Percentiles rank a stretch among this genome's conserved stretches.
Evolutionary conservation across 2,888 invertebrate genomes (phyloP).

Genomic region (Nysson spinosus): DNA sequence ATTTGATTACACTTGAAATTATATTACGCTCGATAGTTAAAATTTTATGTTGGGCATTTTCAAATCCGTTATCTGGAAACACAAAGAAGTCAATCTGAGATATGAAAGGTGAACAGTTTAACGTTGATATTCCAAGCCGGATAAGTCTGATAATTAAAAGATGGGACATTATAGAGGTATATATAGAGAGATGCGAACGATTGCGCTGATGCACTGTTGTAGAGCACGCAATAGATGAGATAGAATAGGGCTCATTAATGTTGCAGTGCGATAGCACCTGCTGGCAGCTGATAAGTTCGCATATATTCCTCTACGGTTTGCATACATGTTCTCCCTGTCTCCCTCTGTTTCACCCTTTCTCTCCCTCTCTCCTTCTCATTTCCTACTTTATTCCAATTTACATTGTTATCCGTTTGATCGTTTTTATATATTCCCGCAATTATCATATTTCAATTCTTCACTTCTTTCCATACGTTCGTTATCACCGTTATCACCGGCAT

Average conservation of each 20-base stretch:
- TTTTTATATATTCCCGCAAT: background rate
- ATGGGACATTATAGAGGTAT: slow-evolving; percentile 7
- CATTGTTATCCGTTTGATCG: background rate
- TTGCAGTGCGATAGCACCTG: slow-evolving; percentile 58
- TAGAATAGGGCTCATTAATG: slow-evolving; percentile 65
- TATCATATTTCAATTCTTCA: background rate
- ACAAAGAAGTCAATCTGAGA: no score
- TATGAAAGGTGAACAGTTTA: slow-evolving; percentile 40
- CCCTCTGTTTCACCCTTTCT: background rate
- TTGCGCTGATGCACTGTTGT: slow-evolving; percentile 30
- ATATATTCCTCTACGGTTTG: slow-evolving; percentile 23
- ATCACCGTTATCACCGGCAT: background rate
- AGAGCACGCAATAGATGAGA: slow-evolving; percentile 55
- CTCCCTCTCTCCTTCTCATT: slow-evolving; percentile 9
- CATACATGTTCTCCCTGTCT: slow-evolving; percentile 1
- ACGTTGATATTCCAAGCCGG: slow-evolving; percentile 27
- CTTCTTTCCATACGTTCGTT: background rate
- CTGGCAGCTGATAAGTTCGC: slow-evolving; percentile 57
- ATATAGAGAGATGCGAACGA: slow-evolving; percentile 29
- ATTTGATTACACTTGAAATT: no score
- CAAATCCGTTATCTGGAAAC: no score
- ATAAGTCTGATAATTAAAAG: slow-evolving; percentile 39
- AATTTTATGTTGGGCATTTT: no score
- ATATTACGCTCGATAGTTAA: no score
- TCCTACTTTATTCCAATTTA: slow-evolving; percentile 3